phyloP scores from a whole-genome alignment of 2,888 invertebrate genomes.

The Andrena minutula region DNA sequence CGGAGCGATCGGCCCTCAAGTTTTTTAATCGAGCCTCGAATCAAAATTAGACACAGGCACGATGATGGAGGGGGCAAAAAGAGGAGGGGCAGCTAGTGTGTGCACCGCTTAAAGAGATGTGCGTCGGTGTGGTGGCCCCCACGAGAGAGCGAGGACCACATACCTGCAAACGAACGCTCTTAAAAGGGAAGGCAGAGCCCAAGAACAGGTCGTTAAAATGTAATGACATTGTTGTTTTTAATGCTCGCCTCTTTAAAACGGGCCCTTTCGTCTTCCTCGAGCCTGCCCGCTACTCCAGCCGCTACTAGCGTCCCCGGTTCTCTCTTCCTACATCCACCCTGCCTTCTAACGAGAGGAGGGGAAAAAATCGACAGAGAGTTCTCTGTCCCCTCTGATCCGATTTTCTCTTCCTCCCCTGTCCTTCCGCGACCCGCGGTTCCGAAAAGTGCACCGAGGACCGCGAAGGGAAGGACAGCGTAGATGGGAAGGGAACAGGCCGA shows the following conservation, averaged over 20 bases:
- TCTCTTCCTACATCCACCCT: conserved; percentile 50
- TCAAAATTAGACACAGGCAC: conserved; percentile 16
- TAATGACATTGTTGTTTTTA: conserved; percentile 83
- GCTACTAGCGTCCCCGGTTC: conserved; percentile 68
- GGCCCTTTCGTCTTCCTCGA: conserved; percentile 83
- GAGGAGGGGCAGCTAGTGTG: conserved; percentile 54
- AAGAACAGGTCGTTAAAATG: conserved; percentile 82
- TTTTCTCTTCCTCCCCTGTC: conserved; percentile 5
- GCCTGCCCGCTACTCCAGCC: conserved; percentile 84
- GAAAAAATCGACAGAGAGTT: conserved; percentile 27
- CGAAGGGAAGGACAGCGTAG: background rate
- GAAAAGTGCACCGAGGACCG: background rate
- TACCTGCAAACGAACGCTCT: conserved; percentile 78
- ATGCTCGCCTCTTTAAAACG: conserved; percentile 83
- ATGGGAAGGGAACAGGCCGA: background rate
- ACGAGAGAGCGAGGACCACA: conserved; percentile 74
- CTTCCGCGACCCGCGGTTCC: background rate
- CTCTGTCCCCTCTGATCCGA: conserved; percentile 19
- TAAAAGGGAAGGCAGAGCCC: conserved; percentile 75
- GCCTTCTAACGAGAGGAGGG: conserved; percentile 24
- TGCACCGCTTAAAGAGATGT: conserved; percentile 54
- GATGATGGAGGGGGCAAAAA: conserved; percentile 30
- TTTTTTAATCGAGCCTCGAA: background rate
- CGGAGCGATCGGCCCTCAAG: background rate
- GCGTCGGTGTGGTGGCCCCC: conserved; percentile 63